Conservation (phyloP, 2,888 invertebrate genomes). For the Dendrolimus pini region DNA sequence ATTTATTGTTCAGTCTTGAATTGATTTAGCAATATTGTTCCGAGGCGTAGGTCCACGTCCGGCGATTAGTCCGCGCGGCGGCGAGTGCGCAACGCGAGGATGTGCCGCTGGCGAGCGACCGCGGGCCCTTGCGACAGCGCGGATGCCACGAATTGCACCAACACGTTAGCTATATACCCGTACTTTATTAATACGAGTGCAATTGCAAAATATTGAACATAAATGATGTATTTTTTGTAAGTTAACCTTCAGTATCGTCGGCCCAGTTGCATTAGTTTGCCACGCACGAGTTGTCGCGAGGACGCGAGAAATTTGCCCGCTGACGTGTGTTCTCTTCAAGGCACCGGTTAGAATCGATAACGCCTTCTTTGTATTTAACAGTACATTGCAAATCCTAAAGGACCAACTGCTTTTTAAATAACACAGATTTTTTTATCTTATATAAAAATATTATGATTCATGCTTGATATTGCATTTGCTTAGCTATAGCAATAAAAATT, state of each 20-base stretch:
- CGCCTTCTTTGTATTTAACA: too few relatives aligned
- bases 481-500: too few relatives aligned
- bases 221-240: conserved; percentile 55
- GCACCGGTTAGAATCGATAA: background rate
- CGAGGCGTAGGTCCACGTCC: conserved; percentile 68
- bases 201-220: conserved; percentile 67
- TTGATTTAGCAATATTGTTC: conserved; percentile 57
- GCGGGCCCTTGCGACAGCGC: conserved; percentile 66
- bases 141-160: conserved; percentile 68
- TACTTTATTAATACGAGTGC: conserved; percentile 66
- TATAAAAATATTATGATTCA: too few relatives aligned
- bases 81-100: conserved; percentile 65
- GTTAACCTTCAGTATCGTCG: conserved; percentile 65
- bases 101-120: conserved; percentile 43
- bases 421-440: too few relatives aligned
- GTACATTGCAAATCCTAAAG: too few relatives aligned
- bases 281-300: conserved; percentile 65
- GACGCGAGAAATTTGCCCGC: conserved; percentile 48
- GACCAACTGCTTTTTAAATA: too few relatives aligned
- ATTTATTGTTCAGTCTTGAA: conserved; percentile 24
- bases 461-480: too few relatives aligned
- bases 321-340: conserved; percentile 7
- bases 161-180: conserved; percentile 46
- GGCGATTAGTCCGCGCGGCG: conserved; percentile 46
- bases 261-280: conserved; percentile 65